phyloP scores from a whole-genome alignment of 2,888 invertebrate genomes.

The Cactoblastis cactorum region DNA sequence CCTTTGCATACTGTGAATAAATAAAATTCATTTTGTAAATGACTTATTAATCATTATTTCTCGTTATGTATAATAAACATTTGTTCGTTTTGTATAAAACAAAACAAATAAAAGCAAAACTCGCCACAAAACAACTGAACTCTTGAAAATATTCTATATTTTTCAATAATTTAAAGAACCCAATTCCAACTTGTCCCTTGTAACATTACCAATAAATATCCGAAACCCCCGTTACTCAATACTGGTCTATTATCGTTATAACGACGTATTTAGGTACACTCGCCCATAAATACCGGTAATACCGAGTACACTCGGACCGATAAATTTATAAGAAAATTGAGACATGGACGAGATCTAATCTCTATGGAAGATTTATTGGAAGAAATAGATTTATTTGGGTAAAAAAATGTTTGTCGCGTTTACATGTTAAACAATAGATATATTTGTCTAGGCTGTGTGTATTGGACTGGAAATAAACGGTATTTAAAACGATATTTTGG shows the following conservation, averaged over 20 bases:
- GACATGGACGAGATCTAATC: slow-evolving; percentile 73
- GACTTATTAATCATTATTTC: too few relatives aligned
- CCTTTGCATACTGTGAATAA: too few relatives aligned
- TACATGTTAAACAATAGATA: slow-evolving; percentile 14
- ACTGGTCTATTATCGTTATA: slow-evolving; percentile 58
- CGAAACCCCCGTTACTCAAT: slow-evolving; percentile 55
- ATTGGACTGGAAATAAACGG: not conserved
- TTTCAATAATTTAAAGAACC: not conserved
- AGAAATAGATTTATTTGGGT: slow-evolving; percentile 65
- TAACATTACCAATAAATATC: slow-evolving; percentile 47
- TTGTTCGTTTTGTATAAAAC: not conserved
- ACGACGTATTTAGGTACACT: slow-evolving; percentile 70
- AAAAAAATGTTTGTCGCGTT: slow-evolving; percentile 28
- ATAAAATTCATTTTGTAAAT: too few relatives aligned
- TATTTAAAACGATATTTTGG: not conserved
- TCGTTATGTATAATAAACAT: too few relatives aligned
- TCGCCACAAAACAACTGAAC: not conserved
- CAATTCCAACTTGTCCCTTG: not conserved
- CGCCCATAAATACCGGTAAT: slow-evolving; percentile 54
- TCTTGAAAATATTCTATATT: not conserved
- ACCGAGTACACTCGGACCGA: slow-evolving; percentile 42
- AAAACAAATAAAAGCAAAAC: not conserved
- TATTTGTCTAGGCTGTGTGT: slow-evolving; percentile 4
- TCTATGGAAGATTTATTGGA: slow-evolving; percentile 58
- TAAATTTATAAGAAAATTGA: slow-evolving; percentile 75